phyloP scores from a whole-genome alignment of 2,113 vertebrate species.

The Silurus meridionalis region DNA sequence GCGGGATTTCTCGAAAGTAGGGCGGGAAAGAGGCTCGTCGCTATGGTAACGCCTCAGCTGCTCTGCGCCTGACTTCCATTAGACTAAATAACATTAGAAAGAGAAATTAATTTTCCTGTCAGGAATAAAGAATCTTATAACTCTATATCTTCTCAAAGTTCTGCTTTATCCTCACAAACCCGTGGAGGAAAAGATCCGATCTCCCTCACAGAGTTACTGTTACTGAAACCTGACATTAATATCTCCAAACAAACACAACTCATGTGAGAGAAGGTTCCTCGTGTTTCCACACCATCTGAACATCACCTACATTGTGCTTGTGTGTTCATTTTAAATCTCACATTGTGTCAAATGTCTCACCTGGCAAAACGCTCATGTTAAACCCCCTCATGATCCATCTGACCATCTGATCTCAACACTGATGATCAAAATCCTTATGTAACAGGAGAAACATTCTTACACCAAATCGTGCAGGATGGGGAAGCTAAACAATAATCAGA shows the following conservation, averaged over 20 bases:
- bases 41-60: conserved; percentile 15
- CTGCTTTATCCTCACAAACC: not conserved
- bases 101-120: not conserved
- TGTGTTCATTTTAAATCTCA: not conserved
- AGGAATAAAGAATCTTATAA: not conserved
- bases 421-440: too few species aligned
- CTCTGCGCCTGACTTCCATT: conserved; percentile 34
- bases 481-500: too few species aligned
- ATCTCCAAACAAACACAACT: too few species aligned
- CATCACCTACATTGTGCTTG: not conserved
- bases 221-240: too few species aligned
- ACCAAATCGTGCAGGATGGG: too few species aligned
- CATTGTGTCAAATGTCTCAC: too few species aligned
- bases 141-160: not conserved
- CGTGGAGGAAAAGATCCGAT: too few species aligned
- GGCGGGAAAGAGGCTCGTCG: not conserved
- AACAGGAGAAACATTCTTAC: too few species aligned
- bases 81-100: conserved; percentile 31
- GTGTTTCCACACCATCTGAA: not conserved
- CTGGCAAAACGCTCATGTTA: too few species aligned
- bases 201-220: too few species aligned
- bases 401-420: too few species aligned
- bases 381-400: too few species aligned
- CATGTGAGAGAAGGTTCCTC: not conserved
- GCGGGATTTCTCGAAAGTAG: not conserved